Base-by-base conservation (phyloP, 2,888 invertebrate genomes). In the Halocaridina rubra region DNA sequence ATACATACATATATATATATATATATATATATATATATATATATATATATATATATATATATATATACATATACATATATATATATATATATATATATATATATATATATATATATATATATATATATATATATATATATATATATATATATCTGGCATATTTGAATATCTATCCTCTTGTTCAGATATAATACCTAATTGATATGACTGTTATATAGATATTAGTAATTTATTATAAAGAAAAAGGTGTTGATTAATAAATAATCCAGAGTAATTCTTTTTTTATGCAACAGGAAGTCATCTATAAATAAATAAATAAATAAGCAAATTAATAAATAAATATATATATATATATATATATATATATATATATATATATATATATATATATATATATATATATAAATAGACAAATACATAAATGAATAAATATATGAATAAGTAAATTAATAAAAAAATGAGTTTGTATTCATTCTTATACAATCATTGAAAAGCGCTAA, bases 351-450 rank as follows among this genome's bases (percentile, higher is more conserved):
- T 61, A 61, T 61, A 61, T 61, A 22, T 61, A 61, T 22, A 64
- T 24, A 64, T 2, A 5, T 2, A 64, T 13, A 64, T 2, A 64
- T 64, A 64, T 64, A 64, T 64, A 64, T 64, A 13, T 64, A 64
- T 64, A 64, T 64, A 64, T 64, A 64, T 64, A 64, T 64, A 64
- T 64, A 22, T 64, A 64, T 64, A 64, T 64, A 64, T 64, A 64
- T 64, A 64, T 64, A 64, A 3, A 29, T 64, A 64, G n/a, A 24
- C 5, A 67, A 24, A 67, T 67, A 67, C 27, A 27, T 67, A 67
- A 16, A 67, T 67, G 29, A 27, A 24, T 2, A n/a, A n/a, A n/a
- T n/a, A n/a, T n/a, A n/a, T n/a, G n/a, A n/a, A n/a, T n/a, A n/a
- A n/a, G n/a, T n/a, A n/a, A n/a, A n/a, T n/a, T n/a, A n/a, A n/a